Evolutionary conservation across 2,888 invertebrate species (phyloP), one percentile per base, ranked within the genome.

Genomic region (Dysmachus trigonus): DNA sequence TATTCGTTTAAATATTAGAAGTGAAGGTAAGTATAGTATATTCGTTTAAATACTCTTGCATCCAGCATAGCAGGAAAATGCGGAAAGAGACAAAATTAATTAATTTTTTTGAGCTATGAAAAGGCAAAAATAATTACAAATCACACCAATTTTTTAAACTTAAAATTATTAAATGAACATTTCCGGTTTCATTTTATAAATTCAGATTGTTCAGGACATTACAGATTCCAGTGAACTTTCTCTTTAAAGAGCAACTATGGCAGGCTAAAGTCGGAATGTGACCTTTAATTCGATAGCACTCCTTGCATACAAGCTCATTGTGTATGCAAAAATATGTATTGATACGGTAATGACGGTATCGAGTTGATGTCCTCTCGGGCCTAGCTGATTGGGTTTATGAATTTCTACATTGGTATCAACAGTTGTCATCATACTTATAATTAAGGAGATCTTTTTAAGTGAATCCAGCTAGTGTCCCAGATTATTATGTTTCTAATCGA

Each of bases 301-400:
- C 35, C 51, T 33, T 73, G 71, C 53, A 71, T 81, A 33, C 33
- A 71, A 71, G 84, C 81, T 82, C 85, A 87, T 85, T 85, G 47
- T 15, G 74, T 86, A 87, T 87, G 87, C 87, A 87, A 87, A 87
- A 87, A 86, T 87, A 86, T 87, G 87, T 86, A 87, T 87, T 85
- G 86, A 84, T 73, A 31, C 41, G 72, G 51, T 74, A 85, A 74
- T 85, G 71, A 82, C 13, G 35, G 33, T 13, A 82, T 82, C 35
- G 71, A 53, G 33, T 82, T 27, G 33, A 82, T 51, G 51, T 27
- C 13, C 30, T 22, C n/a, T 51, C 81, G 7, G 30, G n/a, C 53
- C 51, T 27, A 27, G 6, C 31, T 81, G 76, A 76, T 76, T 76
- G 76, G 22, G 33, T 76, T 38, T 41, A 22, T 73, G 33, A 73